These are phyloP conservation scores for Struthidea cinerea DNA, from an alignment of 2,113 vertebrate species.

Conservation along the genomic window DNA sequence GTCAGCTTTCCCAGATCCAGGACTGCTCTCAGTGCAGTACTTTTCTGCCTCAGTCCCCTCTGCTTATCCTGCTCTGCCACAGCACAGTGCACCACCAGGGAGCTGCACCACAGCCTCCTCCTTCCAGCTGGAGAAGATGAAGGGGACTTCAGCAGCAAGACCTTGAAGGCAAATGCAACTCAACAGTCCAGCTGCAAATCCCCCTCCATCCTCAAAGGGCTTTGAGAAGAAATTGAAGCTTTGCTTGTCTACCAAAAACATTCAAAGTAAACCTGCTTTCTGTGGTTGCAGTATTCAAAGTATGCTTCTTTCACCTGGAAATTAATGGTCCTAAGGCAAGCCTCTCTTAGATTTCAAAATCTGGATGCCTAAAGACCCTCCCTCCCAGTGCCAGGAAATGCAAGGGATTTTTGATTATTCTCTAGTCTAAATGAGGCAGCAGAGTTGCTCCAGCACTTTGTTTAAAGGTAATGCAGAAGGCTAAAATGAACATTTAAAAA, in stretches of 20 bases:
- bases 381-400: background rate
- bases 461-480: conserved; percentile 26
- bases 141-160: background rate
- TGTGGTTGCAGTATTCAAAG: background rate
- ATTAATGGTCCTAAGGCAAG: background rate
- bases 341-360: background rate
- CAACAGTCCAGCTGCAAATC: background rate
- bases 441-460: background rate
- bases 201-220: background rate
- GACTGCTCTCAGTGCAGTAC: background rate
- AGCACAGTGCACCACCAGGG: background rate
- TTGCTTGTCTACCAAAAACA: background rate
- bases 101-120: background rate
- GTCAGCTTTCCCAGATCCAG: background rate
- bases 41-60: background rate
- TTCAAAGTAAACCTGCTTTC: background rate
- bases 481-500: conserved; percentile 44
- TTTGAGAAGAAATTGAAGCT: background rate
- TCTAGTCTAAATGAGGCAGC: background rate
- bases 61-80: rapidly evolving
- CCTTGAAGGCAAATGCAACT: background rate
- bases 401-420: background rate
- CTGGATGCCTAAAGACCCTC: background rate
- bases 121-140: background rate
- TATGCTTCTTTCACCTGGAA: background rate